Percentiles rank a stretch among this genome's conserved stretches.
Evolutionary conservation across 2,888 invertebrate species (phyloP).

Genomic region (Limulus polyphemus): DNA sequence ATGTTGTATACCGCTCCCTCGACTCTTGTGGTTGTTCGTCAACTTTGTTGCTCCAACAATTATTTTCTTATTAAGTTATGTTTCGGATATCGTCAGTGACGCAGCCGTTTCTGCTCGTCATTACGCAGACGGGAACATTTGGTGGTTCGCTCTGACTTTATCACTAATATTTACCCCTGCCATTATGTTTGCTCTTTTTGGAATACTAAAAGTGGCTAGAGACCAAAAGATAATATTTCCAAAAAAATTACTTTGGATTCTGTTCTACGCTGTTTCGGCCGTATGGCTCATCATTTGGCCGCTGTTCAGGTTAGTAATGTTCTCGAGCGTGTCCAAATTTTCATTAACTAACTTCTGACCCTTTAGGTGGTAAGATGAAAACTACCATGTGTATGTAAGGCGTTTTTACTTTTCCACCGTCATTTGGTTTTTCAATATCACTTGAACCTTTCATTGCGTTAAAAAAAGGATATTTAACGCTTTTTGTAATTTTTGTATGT

Average conservation of each 20-base stretch:
- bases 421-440: background rate
- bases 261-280: conserved; percentile 16
- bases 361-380: no score
- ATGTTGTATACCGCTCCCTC: conserved; percentile 17
- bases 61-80: conserved; percentile 15
- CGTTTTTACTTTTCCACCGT: no score
- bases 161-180: conserved; percentile 19
- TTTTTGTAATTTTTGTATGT: no score
- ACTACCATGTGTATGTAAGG: no score
- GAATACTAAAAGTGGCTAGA: conserved; percentile 9
- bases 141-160: conserved; percentile 19
- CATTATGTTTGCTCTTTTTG: conserved; percentile 18
- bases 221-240: conserved; percentile 10
- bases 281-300: conserved; percentile 17
- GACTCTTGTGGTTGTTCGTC: conserved; percentile 11
- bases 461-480: background rate
- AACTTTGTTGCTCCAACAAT: conserved; percentile 19
- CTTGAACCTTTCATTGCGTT: background rate
- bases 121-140: conserved; percentile 14
- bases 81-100: conserved; percentile 20
- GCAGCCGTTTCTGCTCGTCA: conserved; percentile 15
- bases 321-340: no score
- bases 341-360: no score
- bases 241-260: conserved; percentile 16
- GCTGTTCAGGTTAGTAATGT: conserved; percentile 13